Evolutionary conservation across 2,797 vertebrate species (phyloP).

Genomic region (Tinamus major): DNA sequence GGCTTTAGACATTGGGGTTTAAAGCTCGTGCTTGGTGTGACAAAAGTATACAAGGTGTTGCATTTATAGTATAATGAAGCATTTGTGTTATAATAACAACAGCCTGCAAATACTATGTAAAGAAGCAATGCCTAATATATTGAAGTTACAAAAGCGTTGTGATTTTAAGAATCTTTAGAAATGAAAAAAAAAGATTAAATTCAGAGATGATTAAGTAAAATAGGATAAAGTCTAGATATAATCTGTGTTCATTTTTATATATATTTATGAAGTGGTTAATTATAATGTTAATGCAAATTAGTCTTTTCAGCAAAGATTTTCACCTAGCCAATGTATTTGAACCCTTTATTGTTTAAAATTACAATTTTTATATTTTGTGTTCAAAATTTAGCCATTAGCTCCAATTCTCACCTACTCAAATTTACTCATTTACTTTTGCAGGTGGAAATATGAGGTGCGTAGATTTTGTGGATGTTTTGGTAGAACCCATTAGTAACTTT

Average conservation of each 20-base stretch:
- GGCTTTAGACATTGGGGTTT: constrained; percentile 10
- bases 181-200: not conserved
- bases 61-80: not conserved
- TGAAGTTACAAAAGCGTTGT: not conserved
- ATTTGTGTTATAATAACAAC: not conserved
- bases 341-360: not conserved
- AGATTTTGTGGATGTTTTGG: constrained; percentile 65
- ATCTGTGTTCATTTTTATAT: not conserved
- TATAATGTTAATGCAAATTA: not conserved
- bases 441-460: constrained; percentile 51
- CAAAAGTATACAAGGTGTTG: not conserved
- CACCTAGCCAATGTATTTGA: not conserved
- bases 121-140: not conserved
- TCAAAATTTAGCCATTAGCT: not conserved
- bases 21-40: constrained; percentile 3
- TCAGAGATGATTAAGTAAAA: not conserved
- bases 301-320: not conserved
- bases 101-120: not conserved
- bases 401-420: not conserved
- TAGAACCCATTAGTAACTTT: constrained; percentile 70
- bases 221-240: not conserved
- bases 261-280: not conserved
- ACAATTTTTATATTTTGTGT: not conserved
- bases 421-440: not conserved
- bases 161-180: not conserved